Percentiles rank a stretch among this genome's conserved stretches.
phyloP scores from a whole-genome alignment of 2,888 invertebrate genomes.

The Chrysomela aeneicollis region DNA sequence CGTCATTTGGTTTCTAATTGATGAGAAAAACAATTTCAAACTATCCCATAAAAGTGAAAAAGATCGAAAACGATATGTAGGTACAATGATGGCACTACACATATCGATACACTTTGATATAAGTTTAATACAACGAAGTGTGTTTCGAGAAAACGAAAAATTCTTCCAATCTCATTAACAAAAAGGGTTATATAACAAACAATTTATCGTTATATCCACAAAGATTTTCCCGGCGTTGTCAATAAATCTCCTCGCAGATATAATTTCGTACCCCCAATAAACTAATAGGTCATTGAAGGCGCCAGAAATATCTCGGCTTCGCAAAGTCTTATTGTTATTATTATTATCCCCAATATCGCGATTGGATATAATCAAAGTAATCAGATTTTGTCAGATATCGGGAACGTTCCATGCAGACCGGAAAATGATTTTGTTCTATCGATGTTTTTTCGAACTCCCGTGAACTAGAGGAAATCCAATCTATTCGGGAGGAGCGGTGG shows the following conservation, averaged over 20 bases:
- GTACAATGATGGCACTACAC: too few species aligned
- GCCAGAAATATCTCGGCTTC: conserved; percentile 6
- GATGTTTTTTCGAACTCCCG: neutral
- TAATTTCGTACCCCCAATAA: conserved; percentile 17
- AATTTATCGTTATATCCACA: conserved; percentile 13
- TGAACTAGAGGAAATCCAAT: neutral
- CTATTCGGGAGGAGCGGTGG: neutral
- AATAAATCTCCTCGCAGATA: conserved; percentile 6
- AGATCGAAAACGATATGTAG: too few species aligned
- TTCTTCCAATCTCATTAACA: conserved; percentile 17
- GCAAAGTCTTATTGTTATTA: conserved; percentile 11
- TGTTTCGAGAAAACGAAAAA: too few species aligned
- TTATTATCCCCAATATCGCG: conserved; percentile 5
- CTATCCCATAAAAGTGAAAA: too few species aligned
- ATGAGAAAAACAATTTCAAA: too few species aligned
- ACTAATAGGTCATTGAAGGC: conserved; percentile 19
- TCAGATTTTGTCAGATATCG: neutral
- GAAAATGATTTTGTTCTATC: neutral
- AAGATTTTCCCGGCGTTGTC: neutral
- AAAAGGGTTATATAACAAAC: conserved; percentile 15
- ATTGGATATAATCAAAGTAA: conserved; percentile 4
- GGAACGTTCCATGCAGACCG: neutral
- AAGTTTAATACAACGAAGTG: too few species aligned
- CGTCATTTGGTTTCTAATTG: too few species aligned
- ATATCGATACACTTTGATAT: too few species aligned